Evolutionary conservation across 2,113 vertebrate genomes (phyloP).

Genomic region (Engystomops pustulosus): DNA sequence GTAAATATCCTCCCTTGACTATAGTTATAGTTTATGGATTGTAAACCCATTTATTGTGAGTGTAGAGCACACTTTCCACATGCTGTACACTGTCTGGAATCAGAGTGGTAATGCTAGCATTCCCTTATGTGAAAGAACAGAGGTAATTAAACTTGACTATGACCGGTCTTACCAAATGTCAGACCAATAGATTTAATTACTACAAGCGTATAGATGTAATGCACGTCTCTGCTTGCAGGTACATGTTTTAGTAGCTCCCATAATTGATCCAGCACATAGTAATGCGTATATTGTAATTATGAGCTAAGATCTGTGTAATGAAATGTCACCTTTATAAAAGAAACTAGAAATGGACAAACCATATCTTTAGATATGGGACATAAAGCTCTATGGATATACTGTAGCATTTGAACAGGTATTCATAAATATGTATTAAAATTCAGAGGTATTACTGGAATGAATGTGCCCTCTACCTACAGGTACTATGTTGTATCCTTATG

Average conservation of each 20-base stretch:
- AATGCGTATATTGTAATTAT: constrained; percentile 25
- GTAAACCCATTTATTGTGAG: constrained; percentile 6
- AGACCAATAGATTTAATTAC: constrained; percentile 73
- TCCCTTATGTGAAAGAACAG: constrained; percentile 49
- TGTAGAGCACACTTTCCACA: neutral
- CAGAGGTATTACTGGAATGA: too few species aligned
- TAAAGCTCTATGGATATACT: neutral
- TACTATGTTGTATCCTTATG: too few species aligned
- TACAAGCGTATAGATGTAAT: constrained; percentile 62
- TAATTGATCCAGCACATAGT: constrained; percentile 58
- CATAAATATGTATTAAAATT: too few species aligned
- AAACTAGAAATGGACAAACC: neutral
- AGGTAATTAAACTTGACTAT: constrained; percentile 60
- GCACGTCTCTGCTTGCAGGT: constrained; percentile 44
- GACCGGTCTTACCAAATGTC: constrained; percentile 72
- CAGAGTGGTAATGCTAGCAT: constrained; percentile 65
- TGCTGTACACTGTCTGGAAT: constrained; percentile 41
- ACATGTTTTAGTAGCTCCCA: constrained; percentile 64
- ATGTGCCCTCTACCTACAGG: too few species aligned
- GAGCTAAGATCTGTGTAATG: constrained; percentile 10
- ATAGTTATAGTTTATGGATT: neutral
- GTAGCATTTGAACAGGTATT: neutral
- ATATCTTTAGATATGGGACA: neutral
- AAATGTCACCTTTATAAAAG: constrained; percentile 20
- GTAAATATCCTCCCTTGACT: too few species aligned